Evolutionary conservation across 2,888 invertebrate genomes (phyloP).

Genomic region (Blomia tropicalis): DNA sequence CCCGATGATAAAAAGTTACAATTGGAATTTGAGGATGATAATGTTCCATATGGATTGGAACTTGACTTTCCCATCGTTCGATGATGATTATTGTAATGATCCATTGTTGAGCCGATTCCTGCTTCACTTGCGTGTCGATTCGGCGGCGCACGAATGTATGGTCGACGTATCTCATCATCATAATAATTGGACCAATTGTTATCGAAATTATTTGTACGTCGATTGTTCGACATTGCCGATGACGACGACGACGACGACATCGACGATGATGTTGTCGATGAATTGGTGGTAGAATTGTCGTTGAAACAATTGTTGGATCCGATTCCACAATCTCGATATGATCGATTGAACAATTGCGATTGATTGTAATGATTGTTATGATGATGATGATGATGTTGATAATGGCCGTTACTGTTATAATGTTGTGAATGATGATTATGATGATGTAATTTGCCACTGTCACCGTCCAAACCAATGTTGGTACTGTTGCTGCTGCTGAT

Average conservation of each 20-base stretch:
- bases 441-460: no score
- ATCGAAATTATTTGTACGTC: neutral
- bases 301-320: neutral
- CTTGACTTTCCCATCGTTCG: neutral
- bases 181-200: neutral
- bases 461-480: no score
- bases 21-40: neutral
- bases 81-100: neutral
- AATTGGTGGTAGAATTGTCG: no score
- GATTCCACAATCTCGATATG: neutral
- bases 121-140: constrained; percentile 17
- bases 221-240: neutral
- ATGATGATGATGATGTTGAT: neutral
- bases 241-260: no score
- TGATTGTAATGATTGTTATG: neutral
- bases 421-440: neutral
- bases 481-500: no score
- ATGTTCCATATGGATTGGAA: no score
- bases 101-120: neutral
- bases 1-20: neutral
- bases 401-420: neutral
- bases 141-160: constrained; percentile 20
- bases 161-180: constrained; percentile 19
- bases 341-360: neutral
- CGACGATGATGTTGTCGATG: neutral